These are phyloP conservation scores for Drosophila sucinea DNA, from an alignment of 1,140 invertebrate species.

Conservation along the genomic window DNA sequence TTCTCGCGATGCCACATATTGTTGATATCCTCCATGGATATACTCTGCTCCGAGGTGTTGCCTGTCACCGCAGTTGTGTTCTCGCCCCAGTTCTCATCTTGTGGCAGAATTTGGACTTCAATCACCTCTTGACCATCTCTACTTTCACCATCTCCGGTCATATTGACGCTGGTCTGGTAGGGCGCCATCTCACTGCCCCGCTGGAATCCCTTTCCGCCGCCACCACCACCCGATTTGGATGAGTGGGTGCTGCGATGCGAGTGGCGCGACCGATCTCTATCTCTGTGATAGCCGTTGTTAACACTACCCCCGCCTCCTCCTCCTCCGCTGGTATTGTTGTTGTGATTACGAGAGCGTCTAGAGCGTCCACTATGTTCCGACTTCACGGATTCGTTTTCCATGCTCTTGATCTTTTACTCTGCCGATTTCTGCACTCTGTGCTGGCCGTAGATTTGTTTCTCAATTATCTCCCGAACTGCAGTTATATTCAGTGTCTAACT, in stretches of 20 bases:
- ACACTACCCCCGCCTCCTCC: conserved; percentile 64
- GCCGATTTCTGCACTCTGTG: conserved; percentile 6
- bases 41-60: conserved; percentile 97
- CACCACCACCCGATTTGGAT: conserved; percentile 66
- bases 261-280: conserved; percentile 77
- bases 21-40: conserved; percentile 95
- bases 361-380: conserved; percentile 83
- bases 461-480: conserved; percentile 52
- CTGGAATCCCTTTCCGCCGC: conserved; percentile 48
- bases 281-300: conserved; percentile 78
- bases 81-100: conserved; percentile 99
- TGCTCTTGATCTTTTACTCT: conserved; percentile 49
- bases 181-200: conserved; percentile 86
- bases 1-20: conserved; percentile 89
- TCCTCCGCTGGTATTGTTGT: conserved; percentile 64
- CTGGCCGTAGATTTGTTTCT: conserved; percentile 30
- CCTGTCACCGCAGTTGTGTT: conserved; percentile 98
- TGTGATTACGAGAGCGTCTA: conserved; percentile 80
- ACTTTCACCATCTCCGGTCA: conserved; percentile 85
- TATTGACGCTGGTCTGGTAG: conserved; percentile 91
- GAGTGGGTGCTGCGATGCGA: conserved; percentile 82
- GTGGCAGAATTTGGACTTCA: conserved; percentile 95
- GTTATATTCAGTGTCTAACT: conserved; percentile 76
- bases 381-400: conserved; percentile 83
- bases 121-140: conserved; percentile 91